phyloP scores from a whole-genome alignment of 2,888 invertebrate genomes.

The Drosophila rubida region DNA sequence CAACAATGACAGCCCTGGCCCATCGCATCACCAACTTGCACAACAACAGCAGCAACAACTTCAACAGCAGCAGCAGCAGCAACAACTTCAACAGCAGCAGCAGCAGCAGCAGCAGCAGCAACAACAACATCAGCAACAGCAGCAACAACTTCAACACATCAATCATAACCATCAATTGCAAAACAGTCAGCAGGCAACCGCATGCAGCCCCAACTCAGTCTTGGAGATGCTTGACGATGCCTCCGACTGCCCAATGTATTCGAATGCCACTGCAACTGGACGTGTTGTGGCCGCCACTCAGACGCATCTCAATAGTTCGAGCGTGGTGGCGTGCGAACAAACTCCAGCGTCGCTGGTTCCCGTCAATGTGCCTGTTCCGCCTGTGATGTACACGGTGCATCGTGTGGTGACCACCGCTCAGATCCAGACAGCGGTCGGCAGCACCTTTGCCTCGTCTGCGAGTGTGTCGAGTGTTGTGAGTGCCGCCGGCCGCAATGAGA shows the following conservation, averaged over 20 bases:
- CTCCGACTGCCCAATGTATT: constrained; percentile 72
- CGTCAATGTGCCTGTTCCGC: constrained; percentile 77
- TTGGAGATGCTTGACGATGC: constrained; percentile 77
- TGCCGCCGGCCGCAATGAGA: constrained; percentile 80
- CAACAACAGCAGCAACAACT: constrained; percentile 64
- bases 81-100: constrained; percentile 60
- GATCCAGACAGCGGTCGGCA: constrained; percentile 83
- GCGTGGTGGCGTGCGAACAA: constrained; percentile 54
- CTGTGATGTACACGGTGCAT: constrained; percentile 84
- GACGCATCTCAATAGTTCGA: constrained; percentile 74
- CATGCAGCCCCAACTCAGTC: constrained; percentile 53
- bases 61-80: constrained; percentile 60
- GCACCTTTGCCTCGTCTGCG: constrained; percentile 84
- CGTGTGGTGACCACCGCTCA: constrained; percentile 85
- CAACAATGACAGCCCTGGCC: constrained; percentile 46
- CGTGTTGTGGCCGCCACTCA: constrained; percentile 82
- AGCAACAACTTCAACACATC: constrained; percentile 68
- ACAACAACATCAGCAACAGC: constrained; percentile 65
- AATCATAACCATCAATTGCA: constrained; percentile 50
- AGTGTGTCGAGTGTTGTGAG: constrained; percentile 85
- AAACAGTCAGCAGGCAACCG: constrained; percentile 58
- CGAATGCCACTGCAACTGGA: constrained; percentile 60
- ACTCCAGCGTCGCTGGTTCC: constrained; percentile 62
- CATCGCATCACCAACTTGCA: constrained; percentile 56
- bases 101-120: constrained; percentile 46